These are phyloP conservation scores for Escarpia spicata DNA, from an alignment of 2,888 invertebrate genomes.

Conservation along the genomic window DNA sequence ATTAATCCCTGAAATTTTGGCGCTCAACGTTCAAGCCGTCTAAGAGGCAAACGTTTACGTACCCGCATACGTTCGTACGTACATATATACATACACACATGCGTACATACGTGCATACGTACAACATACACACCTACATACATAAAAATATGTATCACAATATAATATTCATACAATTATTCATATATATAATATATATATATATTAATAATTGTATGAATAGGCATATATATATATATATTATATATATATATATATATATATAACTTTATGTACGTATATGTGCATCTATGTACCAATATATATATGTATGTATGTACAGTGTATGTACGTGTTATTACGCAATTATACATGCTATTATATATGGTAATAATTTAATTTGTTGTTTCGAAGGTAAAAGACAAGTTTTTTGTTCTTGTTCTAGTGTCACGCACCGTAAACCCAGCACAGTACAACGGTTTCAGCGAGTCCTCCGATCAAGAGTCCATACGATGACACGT, in stretches of 20 bases:
- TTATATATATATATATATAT: neutral
- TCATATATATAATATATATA: neutral
- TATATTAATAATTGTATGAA: too few relatives aligned
- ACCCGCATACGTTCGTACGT: neutral
- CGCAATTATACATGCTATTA: too few relatives aligned
- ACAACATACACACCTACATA: neutral
- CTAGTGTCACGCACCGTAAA: neutral
- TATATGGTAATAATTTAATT: too few relatives aligned
- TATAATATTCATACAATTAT: neutral
- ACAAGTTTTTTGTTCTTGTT: neutral
- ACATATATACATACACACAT: neutral
- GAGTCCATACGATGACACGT: neutral
- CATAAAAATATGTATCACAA: too few relatives aligned
- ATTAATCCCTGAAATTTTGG: too few relatives aligned
- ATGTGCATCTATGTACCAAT: too few relatives aligned
- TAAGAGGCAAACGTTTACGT: too few relatives aligned
- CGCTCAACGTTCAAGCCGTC: too few relatives aligned
- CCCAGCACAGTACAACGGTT: neutral
- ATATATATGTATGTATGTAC: too few relatives aligned
- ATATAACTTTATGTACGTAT: too few relatives aligned
- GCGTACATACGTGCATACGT: neutral
- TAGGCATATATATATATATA: too few relatives aligned
- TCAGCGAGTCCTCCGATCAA: neutral
- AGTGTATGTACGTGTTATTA: too few relatives aligned
- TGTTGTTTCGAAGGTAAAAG: neutral